Conservation (phyloP, 1,140 invertebrate genomes). For the Parasteatoda tepidariorum region DNA sequence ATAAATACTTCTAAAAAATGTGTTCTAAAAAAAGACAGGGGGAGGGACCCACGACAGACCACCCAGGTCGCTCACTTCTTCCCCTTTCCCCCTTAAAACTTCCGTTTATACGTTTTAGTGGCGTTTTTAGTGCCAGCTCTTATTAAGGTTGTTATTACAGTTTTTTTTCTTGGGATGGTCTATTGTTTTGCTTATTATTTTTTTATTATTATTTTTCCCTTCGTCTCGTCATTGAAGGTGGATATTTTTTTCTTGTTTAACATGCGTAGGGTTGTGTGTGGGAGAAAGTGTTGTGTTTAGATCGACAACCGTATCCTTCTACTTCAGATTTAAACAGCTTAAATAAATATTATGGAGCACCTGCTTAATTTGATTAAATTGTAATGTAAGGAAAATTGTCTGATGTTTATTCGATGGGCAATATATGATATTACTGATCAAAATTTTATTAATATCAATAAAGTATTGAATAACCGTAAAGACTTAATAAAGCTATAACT, state of each 20-base stretch:
- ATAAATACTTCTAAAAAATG: slow-evolving; percentile 27
- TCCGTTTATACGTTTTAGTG: slow-evolving; percentile 40
- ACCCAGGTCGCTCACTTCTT: slow-evolving; percentile 28
- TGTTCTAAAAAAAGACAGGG: background rate
- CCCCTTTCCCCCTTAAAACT: slow-evolving; percentile 9
- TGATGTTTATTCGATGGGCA: too few relatives aligned
- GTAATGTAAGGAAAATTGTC: too few relatives aligned
- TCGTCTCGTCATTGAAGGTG: background rate
- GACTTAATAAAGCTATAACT: too few relatives aligned
- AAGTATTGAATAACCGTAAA: too few relatives aligned
- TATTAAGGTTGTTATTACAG: slow-evolving; percentile 41
- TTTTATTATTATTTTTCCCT: background rate
- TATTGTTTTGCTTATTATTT: background rate
- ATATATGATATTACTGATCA: too few relatives aligned
- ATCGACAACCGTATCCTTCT: too few relatives aligned
- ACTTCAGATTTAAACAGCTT: too few relatives aligned
- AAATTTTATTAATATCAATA: too few relatives aligned
- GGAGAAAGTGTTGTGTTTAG: too few relatives aligned
- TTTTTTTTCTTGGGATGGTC: background rate
- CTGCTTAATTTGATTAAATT: too few relatives aligned
- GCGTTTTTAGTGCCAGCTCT: slow-evolving; percentile 37
- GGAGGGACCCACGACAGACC: slow-evolving; percentile 16
- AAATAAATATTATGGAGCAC: too few relatives aligned
- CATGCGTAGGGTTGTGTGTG: slow-evolving; percentile 26
- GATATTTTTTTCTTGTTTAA: slow-evolving; percentile 11